Evolutionary conservation across 2,888 invertebrate genomes (phyloP).

Genomic region (Drosophila mayaguana): DNA sequence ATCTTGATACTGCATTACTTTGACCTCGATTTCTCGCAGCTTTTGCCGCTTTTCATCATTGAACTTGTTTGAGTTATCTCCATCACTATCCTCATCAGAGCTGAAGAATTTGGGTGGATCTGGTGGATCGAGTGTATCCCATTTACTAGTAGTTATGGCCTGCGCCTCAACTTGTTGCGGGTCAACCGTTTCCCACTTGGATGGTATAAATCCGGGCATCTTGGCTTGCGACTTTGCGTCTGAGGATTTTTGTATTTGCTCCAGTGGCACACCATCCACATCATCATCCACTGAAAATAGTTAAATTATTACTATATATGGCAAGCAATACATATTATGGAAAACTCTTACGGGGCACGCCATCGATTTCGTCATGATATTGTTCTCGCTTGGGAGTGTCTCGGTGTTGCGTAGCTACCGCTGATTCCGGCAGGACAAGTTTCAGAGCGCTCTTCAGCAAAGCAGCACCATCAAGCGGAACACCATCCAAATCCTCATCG

Average conservation of each 20-base stretch:
- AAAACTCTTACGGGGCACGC: conserved; percentile 87
- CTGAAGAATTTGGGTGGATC: conserved; percentile 84
- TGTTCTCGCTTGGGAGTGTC: conserved; percentile 73
- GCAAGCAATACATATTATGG: background rate
- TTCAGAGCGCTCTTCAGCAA: conserved; percentile 89
- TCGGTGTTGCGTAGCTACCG: conserved; percentile 79
- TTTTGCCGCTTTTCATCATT: conserved; percentile 90
- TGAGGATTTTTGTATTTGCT: conserved; percentile 78
- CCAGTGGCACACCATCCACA: conserved; percentile 90
- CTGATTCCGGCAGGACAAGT: conserved; percentile 83
- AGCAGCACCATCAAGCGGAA: conserved; percentile 93
- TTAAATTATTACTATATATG: background rate
- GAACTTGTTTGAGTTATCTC: conserved; percentile 86
- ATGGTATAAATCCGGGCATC: conserved; percentile 92
- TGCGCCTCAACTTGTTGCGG: conserved; percentile 92
- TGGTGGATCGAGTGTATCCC: conserved; percentile 90
- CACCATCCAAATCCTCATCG: conserved; percentile 90
- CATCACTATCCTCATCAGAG: conserved; percentile 78
- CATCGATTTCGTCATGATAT: conserved; percentile 89
- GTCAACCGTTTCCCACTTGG: conserved; percentile 98
- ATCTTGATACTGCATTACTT: conserved; percentile 97
- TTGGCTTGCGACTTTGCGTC: conserved; percentile 64
- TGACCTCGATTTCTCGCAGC: conserved; percentile 96
- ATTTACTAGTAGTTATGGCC: conserved; percentile 95
- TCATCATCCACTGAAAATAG: conserved; percentile 89